Conservation (phyloP, 2,888 invertebrate species). For the Ochropleura leucogaster region DNA sequence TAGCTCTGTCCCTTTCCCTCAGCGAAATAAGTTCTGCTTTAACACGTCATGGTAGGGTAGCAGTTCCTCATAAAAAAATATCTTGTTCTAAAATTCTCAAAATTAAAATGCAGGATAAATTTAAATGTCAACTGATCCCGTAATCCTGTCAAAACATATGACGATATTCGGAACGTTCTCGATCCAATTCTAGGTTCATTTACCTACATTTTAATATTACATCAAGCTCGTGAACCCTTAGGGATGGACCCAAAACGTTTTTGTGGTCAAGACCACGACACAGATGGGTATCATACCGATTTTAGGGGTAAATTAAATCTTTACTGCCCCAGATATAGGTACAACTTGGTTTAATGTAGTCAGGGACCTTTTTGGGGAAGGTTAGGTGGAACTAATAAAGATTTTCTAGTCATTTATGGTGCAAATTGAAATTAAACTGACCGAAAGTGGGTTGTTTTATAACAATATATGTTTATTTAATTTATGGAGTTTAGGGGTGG, state of each 20-base stretch:
- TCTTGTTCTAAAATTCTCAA: not conserved
- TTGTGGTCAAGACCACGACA: slow-evolving; percentile 63
- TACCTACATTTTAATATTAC: slow-evolving; percentile 67
- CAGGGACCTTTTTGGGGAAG: slow-evolving; percentile 37
- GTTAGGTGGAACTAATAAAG: slow-evolving; percentile 24
- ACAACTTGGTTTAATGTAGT: slow-evolving; percentile 44
- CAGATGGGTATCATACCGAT: slow-evolving; percentile 53
- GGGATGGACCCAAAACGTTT: slow-evolving; percentile 67
- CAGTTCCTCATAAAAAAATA: not conserved
- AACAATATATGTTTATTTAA: slow-evolving; percentile 6
- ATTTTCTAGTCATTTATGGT: slow-evolving; percentile 39
- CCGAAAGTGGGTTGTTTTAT: slow-evolving; percentile 17
- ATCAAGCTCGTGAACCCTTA: slow-evolving; percentile 54
- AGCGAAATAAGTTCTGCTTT: too few species aligned
- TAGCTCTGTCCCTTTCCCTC: too few species aligned
- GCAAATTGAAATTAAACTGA: slow-evolving; percentile 41
- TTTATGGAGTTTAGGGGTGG: too few species aligned
- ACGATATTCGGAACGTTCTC: slow-evolving; percentile 18
- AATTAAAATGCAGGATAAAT: slow-evolving; percentile 2
- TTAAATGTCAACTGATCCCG: slow-evolving; percentile 20
- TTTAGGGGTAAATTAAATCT: slow-evolving; percentile 68
- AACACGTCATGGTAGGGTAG: too few species aligned
- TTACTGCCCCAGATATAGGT: slow-evolving; percentile 47
- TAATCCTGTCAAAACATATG: slow-evolving; percentile 41
- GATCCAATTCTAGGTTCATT: slow-evolving; percentile 55